Evolutionary conservation across 30 jellyfish, hydroid and myxozoan species (phyloP), one percentile per base, ranked within the genome.

Genomic region (Phacellophora camtschatica): DNA sequence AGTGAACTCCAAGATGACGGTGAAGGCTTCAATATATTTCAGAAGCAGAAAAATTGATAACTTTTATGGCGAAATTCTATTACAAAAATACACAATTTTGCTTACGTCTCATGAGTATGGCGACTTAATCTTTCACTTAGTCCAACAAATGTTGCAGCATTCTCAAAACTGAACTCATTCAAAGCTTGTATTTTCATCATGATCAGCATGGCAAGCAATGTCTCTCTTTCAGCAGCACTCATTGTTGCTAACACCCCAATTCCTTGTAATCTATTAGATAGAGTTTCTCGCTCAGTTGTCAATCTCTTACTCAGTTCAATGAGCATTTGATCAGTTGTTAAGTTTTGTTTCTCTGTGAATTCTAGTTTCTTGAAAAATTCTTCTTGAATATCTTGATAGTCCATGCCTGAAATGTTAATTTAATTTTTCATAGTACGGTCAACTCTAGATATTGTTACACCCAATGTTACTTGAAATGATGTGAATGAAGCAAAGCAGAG

Each of bases 151-250:
- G 76, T 11, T 13, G 89, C 93, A 30, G 93, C 90, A 58, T 86
- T 51, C 46, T 68, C 88, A 71, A 86, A 93, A 30, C 79, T 58
- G n/a, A 20, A 29, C 76, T 81, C 99, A 24, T 77, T 85, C 42
- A 69, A 19, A 10, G 96, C 96, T 12, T 96, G 75, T 0, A 90
- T 29, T 33, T 79, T 81, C 58, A 88, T 93, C 53, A 73, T 72
- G 29, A 76, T 18, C 9, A 82, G 84, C 71, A 71, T 18, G 9
- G 81, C 54, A 33, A 83, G 80, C 25, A 62, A 36, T 1, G 62
- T 45, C 57, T 90, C 98, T 59, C 98, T 71, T 56, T 90, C 96
- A 16, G 51, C 79, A 28, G 96, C 71, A 39, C 45, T 85, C 85
- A 90, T 63, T 11, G 89, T 34, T 27, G 90, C 28, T 15, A 41